A percentile compares a stretch with the other conserved stretches of the same genome.
phyloP scores from a whole-genome alignment of 2,797 vertebrate genomes.

The Tympanoctomys barrerae region DNA sequence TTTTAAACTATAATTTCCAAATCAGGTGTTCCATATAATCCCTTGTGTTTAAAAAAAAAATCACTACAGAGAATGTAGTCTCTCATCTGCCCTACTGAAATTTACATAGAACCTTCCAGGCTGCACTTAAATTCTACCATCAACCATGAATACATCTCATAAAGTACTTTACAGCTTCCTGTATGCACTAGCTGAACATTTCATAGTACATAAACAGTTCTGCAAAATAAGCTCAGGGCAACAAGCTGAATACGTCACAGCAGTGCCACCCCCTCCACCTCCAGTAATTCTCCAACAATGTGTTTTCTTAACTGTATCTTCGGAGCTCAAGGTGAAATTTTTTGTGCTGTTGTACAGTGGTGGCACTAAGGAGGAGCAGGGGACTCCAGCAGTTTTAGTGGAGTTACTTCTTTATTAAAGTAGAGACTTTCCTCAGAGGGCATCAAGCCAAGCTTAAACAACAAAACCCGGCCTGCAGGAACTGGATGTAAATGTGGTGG shows the following conservation, averaged over 20 bases:
- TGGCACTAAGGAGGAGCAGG: background rate
- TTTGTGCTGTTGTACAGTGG: slow-evolving; percentile 70
- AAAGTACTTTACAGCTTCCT: slow-evolving; percentile 88
- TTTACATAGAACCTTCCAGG: slow-evolving; percentile 81
- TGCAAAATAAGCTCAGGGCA: slow-evolving; percentile 85
- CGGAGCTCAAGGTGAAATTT: slow-evolving; percentile 69
- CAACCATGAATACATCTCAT: slow-evolving; percentile 81
- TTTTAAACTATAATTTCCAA: slow-evolving; percentile 48
- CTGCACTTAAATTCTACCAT: slow-evolving; percentile 83
- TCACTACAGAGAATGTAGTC: background rate
- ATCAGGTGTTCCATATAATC: slow-evolving; percentile 60
- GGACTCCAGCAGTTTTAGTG: slow-evolving; percentile 35
- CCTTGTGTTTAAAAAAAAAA: slow-evolving; percentile 70
- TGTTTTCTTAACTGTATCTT: slow-evolving; percentile 74
- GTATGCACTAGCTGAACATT: slow-evolving; percentile 83
- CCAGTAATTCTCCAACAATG: slow-evolving; percentile 68
- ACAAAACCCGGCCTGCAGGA: slow-evolving; percentile 85
- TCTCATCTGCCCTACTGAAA: slow-evolving; percentile 72
- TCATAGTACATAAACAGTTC: slow-evolving; percentile 88
- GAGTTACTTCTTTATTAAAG: slow-evolving; percentile 83
- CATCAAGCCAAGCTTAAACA: slow-evolving; percentile 83
- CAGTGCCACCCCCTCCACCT: background rate
- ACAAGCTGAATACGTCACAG: slow-evolving; percentile 81
- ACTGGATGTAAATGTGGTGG: slow-evolving; percentile 85
- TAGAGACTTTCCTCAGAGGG: slow-evolving; percentile 82